Conservation (phyloP, 2,113 vertebrate genomes). For the Dasyurus viverrinus region DNA sequence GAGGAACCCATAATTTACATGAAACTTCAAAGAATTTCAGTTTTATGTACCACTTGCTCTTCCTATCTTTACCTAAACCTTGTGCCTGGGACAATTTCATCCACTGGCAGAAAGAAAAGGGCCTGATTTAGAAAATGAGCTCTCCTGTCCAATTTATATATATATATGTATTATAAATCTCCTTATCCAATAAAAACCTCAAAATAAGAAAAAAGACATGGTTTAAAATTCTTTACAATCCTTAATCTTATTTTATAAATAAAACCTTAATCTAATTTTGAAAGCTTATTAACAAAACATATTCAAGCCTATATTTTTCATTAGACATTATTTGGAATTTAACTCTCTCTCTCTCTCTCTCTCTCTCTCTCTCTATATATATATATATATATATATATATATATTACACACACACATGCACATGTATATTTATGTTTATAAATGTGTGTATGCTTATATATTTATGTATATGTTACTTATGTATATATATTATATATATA, state of each 20-base stretch:
- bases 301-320: not conserved
- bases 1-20: not conserved
- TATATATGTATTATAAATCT: too few species aligned
- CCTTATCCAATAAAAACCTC: not conserved
- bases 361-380: too few species aligned
- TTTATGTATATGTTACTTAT: too few species aligned
- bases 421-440: too few species aligned
- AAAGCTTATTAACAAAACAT: not conserved
- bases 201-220: not conserved
- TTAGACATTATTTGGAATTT: not conserved
- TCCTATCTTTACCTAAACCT: not conserved
- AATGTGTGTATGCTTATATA: too few species aligned
- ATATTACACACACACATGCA: not conserved
- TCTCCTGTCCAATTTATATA: not conserved
- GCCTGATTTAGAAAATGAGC: not conserved
- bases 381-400: not conserved
- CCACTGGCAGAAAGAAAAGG: not conserved
- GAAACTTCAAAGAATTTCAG: not conserved
- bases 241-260: not conserved
- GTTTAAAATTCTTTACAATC: not conserved
- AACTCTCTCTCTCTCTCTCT: too few species aligned
- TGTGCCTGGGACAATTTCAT: not conserved
- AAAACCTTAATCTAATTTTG: not conserved
- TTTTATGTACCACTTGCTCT: not conserved
- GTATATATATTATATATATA: not conserved